These are phyloP conservation scores for Adelognathus sp. DNA, from an alignment of 2,888 invertebrate genomes.

Conservation along the genomic window DNA sequence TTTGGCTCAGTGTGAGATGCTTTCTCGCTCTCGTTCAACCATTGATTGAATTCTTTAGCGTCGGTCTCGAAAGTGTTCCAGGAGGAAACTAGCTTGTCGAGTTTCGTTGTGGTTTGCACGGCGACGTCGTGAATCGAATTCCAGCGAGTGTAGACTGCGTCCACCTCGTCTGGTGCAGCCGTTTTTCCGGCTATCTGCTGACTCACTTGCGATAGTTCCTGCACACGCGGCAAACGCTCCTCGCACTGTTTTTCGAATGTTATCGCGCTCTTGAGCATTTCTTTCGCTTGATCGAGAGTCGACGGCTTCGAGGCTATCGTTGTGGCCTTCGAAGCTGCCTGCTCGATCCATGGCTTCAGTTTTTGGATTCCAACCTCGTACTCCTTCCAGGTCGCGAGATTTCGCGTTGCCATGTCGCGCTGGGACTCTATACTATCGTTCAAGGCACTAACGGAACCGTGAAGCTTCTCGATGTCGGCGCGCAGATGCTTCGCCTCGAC, in stretches of 20 bases:
- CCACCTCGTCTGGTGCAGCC: constrained; percentile 91
- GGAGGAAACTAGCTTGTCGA: constrained; percentile 89
- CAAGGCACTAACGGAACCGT: constrained; percentile 89
- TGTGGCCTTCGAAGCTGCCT: constrained; percentile 91
- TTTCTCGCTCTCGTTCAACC: constrained; percentile 88
- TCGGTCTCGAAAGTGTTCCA: constrained; percentile 93
- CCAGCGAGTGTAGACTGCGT: constrained; percentile 92
- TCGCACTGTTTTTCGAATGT: constrained; percentile 90
- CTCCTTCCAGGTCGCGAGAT: constrained; percentile 92
- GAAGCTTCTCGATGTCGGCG: constrained; percentile 88
- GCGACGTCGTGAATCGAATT: constrained; percentile 91
- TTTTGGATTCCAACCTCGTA: constrained; percentile 91
- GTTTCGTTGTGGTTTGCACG: constrained; percentile 89
- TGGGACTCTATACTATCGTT: constrained; percentile 90
- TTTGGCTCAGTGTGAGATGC: constrained; percentile 84
- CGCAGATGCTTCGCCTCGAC: constrained; percentile 89
- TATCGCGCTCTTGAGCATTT: constrained; percentile 88
- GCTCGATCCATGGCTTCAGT: constrained; percentile 94
- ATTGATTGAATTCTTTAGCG: constrained; percentile 88
- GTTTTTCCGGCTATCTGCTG: constrained; percentile 89
- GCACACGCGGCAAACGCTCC: constrained; percentile 88
- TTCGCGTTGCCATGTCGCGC: constrained; percentile 88
- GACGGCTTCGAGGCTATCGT: constrained; percentile 88
- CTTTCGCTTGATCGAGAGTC: constrained; percentile 90
- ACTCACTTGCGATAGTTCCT: constrained; percentile 88